phyloP scores from a whole-genome alignment of 2,888 invertebrate genomes.

The Shargacucullia verbasci region DNA sequence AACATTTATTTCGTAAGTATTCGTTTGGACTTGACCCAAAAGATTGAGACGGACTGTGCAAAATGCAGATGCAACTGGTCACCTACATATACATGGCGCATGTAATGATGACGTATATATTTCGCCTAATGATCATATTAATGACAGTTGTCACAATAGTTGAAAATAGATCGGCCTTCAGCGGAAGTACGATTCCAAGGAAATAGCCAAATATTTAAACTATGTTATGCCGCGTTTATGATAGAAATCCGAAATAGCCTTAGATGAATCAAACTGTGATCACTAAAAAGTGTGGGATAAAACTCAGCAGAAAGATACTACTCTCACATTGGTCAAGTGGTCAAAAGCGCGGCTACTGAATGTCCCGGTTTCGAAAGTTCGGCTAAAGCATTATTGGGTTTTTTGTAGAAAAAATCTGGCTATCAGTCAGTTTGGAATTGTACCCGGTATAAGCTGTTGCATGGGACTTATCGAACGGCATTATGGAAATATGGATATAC shows the following conservation, averaged over 20 bases:
- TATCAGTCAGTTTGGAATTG: too few species aligned
- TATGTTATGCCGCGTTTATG: constrained; percentile 5
- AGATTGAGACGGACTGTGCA: constrained; percentile 17
- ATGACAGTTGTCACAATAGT: constrained; percentile 19
- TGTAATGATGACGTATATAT: constrained; percentile 12
- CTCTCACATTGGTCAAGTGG: too few species aligned
- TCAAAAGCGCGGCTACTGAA: too few species aligned
- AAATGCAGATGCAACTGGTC: constrained; percentile 8
- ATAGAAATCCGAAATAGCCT: constrained; percentile 1
- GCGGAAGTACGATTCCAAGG: constrained; percentile 6
- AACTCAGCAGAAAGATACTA: too few species aligned
- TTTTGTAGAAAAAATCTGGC: too few species aligned
- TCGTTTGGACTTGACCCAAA: constrained; percentile 49
- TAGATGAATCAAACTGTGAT: too few species aligned
- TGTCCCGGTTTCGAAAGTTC: too few species aligned
- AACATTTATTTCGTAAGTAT: constrained; percentile 24
- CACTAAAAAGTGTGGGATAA: too few species aligned
- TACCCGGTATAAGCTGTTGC: too few species aligned
- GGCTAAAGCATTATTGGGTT: too few species aligned
- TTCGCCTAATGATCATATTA: constrained; percentile 16
- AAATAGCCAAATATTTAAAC: constrained; percentile 17
- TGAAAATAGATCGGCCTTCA: constrained; percentile 40
- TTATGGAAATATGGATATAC: too few species aligned
- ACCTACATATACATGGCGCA: not conserved
- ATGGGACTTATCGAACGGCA: too few species aligned